A percentile compares a stretch with the other conserved stretches of the same genome.
phyloP scores from a whole-genome alignment of 2,113 vertebrate genomes.

The Anhinga rufa region DNA sequence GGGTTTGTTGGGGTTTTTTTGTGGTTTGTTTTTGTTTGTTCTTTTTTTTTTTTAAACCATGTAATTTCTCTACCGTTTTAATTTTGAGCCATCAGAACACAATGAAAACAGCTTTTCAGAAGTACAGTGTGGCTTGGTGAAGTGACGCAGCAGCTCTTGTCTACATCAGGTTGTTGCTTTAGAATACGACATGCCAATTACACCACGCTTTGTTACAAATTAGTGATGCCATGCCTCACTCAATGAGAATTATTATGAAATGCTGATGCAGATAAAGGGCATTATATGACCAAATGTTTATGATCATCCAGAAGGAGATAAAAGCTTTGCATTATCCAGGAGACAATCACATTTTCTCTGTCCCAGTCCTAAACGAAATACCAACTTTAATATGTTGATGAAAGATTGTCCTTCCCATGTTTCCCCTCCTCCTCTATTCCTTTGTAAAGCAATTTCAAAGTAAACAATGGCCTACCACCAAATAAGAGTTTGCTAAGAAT shows the following conservation, averaged over 20 bases:
- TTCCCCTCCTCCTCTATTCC: not conserved
- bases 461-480: slow-evolving; percentile 73
- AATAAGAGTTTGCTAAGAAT: slow-evolving; percentile 92
- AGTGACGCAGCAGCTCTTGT: not conserved
- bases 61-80: not conserved
- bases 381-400: slow-evolving; percentile 31
- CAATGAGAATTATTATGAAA: not conserved
- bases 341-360: not conserved
- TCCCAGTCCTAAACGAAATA: not conserved
- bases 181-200: not conserved
- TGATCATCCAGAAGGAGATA: not conserved
- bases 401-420: slow-evolving; percentile 56
- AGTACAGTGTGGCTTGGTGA: not conserved
- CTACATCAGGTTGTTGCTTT: not conserved
- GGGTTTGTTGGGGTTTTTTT: not conserved
- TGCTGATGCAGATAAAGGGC: not conserved
- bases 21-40: not conserved
- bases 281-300: not conserved
- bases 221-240: not conserved
- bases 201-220: not conserved
- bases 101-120: not conserved
- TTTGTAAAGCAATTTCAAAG: slow-evolving; percentile 72
- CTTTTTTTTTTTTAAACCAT: not conserved
- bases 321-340: not conserved
- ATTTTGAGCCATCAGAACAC: not conserved